These are phyloP conservation scores for Chiridota heheva DNA, from an alignment of 35 echinoderm and acorn worm species.

Conservation along the genomic window DNA sequence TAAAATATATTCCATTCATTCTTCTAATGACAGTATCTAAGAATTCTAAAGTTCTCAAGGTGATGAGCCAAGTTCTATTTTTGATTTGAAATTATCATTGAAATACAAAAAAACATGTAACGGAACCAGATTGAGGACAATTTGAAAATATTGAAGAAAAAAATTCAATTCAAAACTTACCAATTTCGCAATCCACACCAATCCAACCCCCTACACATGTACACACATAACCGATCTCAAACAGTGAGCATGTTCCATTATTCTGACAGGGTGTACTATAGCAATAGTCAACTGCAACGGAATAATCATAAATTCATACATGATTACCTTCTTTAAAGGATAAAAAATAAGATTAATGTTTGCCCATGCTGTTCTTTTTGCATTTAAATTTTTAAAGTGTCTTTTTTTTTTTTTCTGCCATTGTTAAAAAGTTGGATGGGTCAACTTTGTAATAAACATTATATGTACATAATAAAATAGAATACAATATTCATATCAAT, in stretches of 20 bases:
- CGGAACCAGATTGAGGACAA: neutral
- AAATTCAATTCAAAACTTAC: slow-evolving; percentile 5
- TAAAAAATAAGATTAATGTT: neutral
- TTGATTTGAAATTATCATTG: too few relatives aligned
- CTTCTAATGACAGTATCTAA: too few relatives aligned
- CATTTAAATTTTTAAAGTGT: neutral
- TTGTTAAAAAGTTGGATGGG: too few relatives aligned
- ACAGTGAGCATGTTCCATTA: slow-evolving; percentile 52
- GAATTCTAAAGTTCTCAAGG: too few relatives aligned
- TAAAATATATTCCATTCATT: too few relatives aligned
- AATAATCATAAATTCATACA: neutral
- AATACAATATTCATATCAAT: too few relatives aligned
- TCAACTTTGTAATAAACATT: too few relatives aligned
- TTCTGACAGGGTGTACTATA: slow-evolving; percentile 55
- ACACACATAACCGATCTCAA: slow-evolving; percentile 66
- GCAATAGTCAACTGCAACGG: slow-evolving; percentile 42
- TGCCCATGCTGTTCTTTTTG: neutral
- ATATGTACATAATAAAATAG: too few relatives aligned
- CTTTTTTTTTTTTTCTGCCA: too few relatives aligned
- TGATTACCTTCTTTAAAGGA: slow-evolving; percentile 7
- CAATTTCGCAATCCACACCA: slow-evolving; percentile 64
- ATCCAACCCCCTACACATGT: slow-evolving; percentile 55
- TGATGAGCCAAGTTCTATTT: too few relatives aligned
- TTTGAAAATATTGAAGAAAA: neutral
- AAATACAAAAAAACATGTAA: too few relatives aligned